Evolutionary conservation across 2,888 invertebrate species (phyloP).

Genomic region (Acheta domesticus): DNA sequence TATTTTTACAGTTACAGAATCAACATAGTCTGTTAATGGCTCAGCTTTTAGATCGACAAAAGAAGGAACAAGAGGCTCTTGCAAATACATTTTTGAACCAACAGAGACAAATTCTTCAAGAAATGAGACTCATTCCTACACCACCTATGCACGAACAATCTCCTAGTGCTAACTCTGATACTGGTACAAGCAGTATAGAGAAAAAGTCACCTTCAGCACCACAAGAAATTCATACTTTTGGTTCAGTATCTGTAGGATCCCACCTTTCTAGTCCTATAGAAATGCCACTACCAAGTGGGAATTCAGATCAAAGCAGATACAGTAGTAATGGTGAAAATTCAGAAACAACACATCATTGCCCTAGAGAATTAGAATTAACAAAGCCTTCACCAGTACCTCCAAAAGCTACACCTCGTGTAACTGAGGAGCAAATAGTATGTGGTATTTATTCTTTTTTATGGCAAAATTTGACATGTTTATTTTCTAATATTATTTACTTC

Average conservation of each 20-base stretch:
- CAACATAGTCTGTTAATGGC: neutral
- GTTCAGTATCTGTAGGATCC: neutral
- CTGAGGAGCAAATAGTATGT: too few relatives aligned
- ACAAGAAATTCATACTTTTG: neutral
- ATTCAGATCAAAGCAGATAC: neutral
- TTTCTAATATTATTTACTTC: too few relatives aligned
- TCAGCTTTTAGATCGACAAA: neutral
- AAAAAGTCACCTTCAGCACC: neutral
- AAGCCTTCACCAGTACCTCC: too few relatives aligned
- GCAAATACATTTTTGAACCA: neutral
- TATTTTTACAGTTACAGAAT: slow-evolving; percentile 18
- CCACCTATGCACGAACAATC: neutral
- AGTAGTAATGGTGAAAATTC: too few relatives aligned
- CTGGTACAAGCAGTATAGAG: neutral
- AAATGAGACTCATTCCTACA: neutral
- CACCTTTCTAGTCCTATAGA: neutral
- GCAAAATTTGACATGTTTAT: too few relatives aligned
- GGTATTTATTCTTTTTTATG: too few relatives aligned
- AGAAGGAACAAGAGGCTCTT: neutral
- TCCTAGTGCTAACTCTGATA: neutral
- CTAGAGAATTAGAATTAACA: too few relatives aligned
- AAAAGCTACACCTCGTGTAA: too few relatives aligned
- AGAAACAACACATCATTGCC: too few relatives aligned
- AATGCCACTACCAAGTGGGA: neutral
- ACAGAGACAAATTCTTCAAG: neutral